Evolutionary conservation across 2,797 vertebrate genomes (phyloP).

Genomic region (Anomalospiza imberbis): DNA sequence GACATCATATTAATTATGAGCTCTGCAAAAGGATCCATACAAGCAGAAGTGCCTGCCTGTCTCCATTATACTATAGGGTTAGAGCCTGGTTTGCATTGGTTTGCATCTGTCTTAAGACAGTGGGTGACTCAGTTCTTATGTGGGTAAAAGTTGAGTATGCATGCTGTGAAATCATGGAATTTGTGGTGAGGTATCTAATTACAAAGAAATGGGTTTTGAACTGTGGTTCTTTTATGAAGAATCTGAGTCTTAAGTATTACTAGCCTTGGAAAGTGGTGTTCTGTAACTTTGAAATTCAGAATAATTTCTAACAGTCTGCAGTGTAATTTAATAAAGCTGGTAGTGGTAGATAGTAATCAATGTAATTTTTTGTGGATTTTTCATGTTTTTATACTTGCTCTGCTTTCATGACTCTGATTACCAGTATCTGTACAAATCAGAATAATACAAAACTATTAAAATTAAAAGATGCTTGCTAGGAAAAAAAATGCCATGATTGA

Average conservation of each 20-base stretch:
- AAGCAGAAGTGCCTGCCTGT: not conserved
- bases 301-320: not conserved
- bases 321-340: not conserved
- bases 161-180: not conserved
- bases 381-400: not conserved
- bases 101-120: not conserved
- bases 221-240: not conserved
- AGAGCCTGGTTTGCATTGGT: not conserved
- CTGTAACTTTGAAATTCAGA: not conserved
- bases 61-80: not conserved
- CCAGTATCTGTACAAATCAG: not conserved
- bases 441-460: not conserved
- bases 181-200: not conserved
- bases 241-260: not conserved
- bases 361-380: not conserved
- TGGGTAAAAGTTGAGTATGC: not conserved
- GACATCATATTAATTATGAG: not conserved
- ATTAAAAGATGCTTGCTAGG: not conserved
- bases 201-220: not conserved
- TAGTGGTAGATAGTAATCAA: not conserved
- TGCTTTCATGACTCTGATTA: not conserved
- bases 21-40: not conserved
- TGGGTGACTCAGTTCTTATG: rapidly evolving
- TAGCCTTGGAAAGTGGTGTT: not conserved
- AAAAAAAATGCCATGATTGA: not conserved